phyloP scores from a whole-genome alignment of 2,888 invertebrate genomes.

The Horisme vitalbata region DNA sequence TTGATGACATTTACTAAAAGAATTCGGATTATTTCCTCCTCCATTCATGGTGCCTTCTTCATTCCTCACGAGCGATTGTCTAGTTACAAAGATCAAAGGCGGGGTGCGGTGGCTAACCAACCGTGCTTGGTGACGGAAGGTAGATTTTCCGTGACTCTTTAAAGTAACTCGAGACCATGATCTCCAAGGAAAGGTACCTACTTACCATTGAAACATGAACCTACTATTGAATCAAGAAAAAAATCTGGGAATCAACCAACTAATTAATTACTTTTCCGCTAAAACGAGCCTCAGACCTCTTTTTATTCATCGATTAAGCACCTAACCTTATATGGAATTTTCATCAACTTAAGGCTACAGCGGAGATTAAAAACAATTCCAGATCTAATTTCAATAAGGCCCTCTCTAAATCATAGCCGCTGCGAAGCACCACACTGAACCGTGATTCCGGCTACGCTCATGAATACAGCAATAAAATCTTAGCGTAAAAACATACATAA shows the following conservation, averaged over 20 bases:
- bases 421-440: conserved; percentile 33
- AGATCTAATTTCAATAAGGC: conserved; percentile 9
- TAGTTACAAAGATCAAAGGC: conserved; percentile 46
- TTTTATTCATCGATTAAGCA: too few relatives aligned
- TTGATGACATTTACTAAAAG: too few relatives aligned
- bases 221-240: too few relatives aligned
- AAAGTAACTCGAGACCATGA: conserved; percentile 26
- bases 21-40: background rate
- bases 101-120: conserved; percentile 44
- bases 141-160: conserved; percentile 18
- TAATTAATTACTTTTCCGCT: too few relatives aligned
- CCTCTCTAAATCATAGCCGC: conserved; percentile 16
- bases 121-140: conserved; percentile 38
- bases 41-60: background rate
- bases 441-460: conserved; percentile 65
- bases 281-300: too few relatives aligned
- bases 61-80: conserved; percentile 27
- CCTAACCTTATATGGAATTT: too few relatives aligned
- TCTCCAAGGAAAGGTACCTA: conserved; percentile 5
- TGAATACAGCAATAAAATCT: conserved; percentile 81
- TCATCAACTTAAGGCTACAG: background rate
- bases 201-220: too few relatives aligned
- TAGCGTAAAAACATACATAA: conserved; percentile 78
- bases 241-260: too few relatives aligned
- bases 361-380: conserved; percentile 3